Percentiles rank a stretch among this genome's conserved stretches.
phyloP scores from a whole-genome alignment of 2,888 invertebrate species.

The Mantis religiosa region DNA sequence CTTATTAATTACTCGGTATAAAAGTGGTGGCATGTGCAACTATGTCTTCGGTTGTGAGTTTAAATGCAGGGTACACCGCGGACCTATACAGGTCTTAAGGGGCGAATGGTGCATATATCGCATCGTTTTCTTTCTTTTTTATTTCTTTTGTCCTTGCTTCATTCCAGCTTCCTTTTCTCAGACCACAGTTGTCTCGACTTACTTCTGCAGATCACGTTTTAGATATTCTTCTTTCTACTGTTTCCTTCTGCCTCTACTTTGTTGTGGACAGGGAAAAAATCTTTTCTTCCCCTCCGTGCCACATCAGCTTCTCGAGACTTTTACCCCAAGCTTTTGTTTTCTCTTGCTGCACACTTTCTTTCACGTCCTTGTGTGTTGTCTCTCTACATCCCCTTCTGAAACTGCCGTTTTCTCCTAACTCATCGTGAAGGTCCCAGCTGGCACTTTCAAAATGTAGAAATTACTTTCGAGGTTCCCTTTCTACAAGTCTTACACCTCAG shows the following conservation, averaged over 20 bases:
- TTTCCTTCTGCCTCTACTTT: not conserved
- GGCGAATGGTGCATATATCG: not conserved
- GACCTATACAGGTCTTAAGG: not conserved
- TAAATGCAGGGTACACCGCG: not conserved
- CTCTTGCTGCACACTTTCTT: not conserved
- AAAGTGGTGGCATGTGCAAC: not conserved
- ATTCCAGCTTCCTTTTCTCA: not conserved
- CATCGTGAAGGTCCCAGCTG: not conserved
- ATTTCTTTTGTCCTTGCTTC: not conserved
- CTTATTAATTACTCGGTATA: not conserved
- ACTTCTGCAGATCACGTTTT: constrained; percentile 8
- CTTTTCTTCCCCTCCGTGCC: not conserved
- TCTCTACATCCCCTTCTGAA: not conserved
- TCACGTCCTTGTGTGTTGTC: not conserved
- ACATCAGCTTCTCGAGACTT: not conserved
- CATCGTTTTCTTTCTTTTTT: not conserved
- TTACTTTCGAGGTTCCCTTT: not conserved
- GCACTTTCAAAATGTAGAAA: not conserved
- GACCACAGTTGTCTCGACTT: not conserved
- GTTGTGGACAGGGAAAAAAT: not conserved
- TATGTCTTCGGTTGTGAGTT: not conserved
- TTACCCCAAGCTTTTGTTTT: not conserved
- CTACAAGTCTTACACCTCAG: not conserved
- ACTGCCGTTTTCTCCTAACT: not conserved
- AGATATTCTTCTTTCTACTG: constrained; percentile 8